A percentile compares a stretch with the other conserved stretches of the same genome.
These are phyloP conservation scores for Micrastur ruficollis DNA, from an alignment of 2,797 vertebrate genomes.

Conservation along the genomic window DNA sequence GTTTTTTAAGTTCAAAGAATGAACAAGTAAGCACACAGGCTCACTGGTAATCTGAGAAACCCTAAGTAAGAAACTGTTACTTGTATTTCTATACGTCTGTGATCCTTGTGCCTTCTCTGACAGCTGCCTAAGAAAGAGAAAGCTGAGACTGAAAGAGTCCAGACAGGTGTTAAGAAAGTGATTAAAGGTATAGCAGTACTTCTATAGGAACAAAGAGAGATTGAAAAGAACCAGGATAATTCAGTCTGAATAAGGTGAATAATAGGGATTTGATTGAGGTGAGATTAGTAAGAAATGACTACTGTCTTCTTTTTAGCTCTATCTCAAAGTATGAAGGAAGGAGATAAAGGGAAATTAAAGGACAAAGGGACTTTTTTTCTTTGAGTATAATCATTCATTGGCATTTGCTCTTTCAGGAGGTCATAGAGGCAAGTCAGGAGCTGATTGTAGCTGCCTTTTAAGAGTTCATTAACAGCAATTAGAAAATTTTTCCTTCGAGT, in stretches of 20 bases:
- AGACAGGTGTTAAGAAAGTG: not conserved
- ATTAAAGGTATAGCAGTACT: not conserved
- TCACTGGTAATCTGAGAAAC: not conserved
- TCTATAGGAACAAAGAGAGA: not conserved
- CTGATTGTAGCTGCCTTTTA: not conserved
- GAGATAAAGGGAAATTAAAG: conserved; percentile 1
- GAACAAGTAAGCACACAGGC: not conserved
- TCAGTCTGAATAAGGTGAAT: not conserved
- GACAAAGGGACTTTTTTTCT: not conserved
- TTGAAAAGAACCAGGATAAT: not conserved
- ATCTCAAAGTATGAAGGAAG: not conserved
- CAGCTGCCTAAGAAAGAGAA: conserved; percentile 28
- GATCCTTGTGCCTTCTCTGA: not conserved
- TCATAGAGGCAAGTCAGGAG: not conserved
- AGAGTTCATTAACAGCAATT: not conserved
- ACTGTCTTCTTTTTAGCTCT: not conserved
- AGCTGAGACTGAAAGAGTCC: not conserved
- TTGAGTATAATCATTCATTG: not conserved
- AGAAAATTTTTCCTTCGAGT: not conserved
- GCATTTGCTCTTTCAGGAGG: not conserved
- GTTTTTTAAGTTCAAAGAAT: not conserved
- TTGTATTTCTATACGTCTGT: not conserved
- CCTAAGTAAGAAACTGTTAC: not conserved
- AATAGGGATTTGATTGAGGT: conserved; percentile 12
- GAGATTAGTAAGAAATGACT: not conserved